These are phyloP conservation scores for Platalea minor DNA, from an alignment of 2,797 vertebrate species.

Conservation along the genomic window DNA sequence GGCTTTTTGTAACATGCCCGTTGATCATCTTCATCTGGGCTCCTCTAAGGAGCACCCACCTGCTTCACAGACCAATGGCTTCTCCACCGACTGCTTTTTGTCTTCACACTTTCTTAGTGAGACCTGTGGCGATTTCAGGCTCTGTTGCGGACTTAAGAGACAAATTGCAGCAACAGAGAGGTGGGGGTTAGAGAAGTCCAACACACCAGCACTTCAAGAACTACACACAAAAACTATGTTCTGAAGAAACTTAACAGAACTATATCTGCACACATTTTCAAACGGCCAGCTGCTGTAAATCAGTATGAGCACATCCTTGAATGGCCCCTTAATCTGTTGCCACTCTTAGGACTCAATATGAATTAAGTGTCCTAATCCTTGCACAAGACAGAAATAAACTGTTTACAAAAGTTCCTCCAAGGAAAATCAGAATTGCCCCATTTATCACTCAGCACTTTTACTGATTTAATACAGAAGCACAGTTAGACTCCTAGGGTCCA, in stretches of 20 bases:
- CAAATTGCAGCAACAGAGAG: fast-evolving
- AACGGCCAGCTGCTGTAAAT: background rate
- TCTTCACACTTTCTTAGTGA: background rate
- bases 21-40: background rate
- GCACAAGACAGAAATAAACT: background rate
- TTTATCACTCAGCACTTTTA: background rate
- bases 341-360: background rate
- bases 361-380: background rate
- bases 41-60: background rate
- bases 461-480: background rate
- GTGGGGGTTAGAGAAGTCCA: background rate
- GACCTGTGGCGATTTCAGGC: background rate
- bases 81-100: background rate
- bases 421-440: background rate
- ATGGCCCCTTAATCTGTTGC: background rate
- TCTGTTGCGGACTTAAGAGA: background rate
- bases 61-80: background rate
- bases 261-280: background rate
- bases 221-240: background rate
- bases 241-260: background rate
- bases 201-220: background rate
- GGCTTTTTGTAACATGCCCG: background rate
- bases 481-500: background rate
- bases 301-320: background rate
- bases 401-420: background rate